Conservation (phyloP, 2,888 invertebrate species). For the Clusia tigrina region DNA sequence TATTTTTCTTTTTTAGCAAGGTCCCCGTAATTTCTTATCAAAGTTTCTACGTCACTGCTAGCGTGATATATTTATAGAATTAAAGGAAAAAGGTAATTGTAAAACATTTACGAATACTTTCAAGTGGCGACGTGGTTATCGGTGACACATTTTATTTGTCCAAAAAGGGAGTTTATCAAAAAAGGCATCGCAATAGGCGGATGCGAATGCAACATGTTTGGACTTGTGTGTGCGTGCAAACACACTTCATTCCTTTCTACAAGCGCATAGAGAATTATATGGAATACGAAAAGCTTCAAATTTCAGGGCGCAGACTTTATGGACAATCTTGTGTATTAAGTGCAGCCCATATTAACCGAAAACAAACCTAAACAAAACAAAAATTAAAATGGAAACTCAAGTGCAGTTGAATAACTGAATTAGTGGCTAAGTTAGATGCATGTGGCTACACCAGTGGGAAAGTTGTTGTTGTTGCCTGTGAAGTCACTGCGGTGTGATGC, state of each 20-base stretch:
- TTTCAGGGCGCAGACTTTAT: not conserved
- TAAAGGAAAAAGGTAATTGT: too few species aligned
- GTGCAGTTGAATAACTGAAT: not conserved
- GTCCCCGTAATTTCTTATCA: too few species aligned
- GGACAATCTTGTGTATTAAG: not conserved
- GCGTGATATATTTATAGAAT: too few species aligned
- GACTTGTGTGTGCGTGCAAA: not conserved
- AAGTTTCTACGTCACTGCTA: too few species aligned
- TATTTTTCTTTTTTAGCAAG: too few species aligned
- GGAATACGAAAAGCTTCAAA: not conserved
- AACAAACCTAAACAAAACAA: too few species aligned
- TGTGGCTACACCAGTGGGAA: not conserved
- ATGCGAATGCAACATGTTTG: not conserved
- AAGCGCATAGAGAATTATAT: too few species aligned
- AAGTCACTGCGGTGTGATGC: not conserved
- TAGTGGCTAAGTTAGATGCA: not conserved
- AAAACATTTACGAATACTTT: too few species aligned
- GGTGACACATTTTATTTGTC: conserved; percentile 15
- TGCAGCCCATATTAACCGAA: not conserved
- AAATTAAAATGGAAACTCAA: too few species aligned
- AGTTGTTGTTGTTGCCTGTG: not conserved
- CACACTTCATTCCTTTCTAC: too few species aligned
- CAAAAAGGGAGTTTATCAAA: conserved; percentile 4
- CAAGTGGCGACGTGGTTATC: conserved; percentile 17
- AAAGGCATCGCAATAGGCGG: not conserved